phyloP scores from a whole-genome alignment of 2,797 vertebrate genomes.

The Betta splendens region DNA sequence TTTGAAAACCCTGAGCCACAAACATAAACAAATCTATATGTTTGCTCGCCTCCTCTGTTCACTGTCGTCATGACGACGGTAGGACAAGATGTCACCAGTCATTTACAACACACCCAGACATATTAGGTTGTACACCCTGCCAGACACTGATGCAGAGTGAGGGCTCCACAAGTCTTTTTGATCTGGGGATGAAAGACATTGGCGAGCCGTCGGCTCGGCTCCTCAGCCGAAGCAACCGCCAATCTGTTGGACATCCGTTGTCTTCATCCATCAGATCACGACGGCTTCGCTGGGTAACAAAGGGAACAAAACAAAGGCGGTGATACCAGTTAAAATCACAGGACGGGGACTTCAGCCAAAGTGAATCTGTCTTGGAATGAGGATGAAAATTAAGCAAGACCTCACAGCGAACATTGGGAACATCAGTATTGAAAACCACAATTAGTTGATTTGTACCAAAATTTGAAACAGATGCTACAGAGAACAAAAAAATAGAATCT shows the following conservation, averaged over 20 bases:
- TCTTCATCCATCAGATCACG: conserved; percentile 52
- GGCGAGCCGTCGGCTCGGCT: conserved; percentile 43
- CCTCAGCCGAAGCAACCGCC: conserved; percentile 30
- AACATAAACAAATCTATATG: neutral
- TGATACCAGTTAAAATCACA: neutral
- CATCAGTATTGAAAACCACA: neutral
- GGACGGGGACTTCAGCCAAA: conserved; percentile 14
- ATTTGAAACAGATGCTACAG: neutral
- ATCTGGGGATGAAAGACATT: conserved; percentile 49
- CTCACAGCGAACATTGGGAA: neutral
- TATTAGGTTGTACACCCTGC: conserved; percentile 24
- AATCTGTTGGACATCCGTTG: conserved; percentile 46
- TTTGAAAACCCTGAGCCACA: conserved; percentile 1
- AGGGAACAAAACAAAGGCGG: conserved; percentile 2
- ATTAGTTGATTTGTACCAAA: neutral
- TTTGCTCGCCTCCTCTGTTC: neutral
- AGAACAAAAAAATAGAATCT: neutral
- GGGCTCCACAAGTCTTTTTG: conserved; percentile 26
- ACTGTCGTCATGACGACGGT: neutral
- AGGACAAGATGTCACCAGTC: neutral
- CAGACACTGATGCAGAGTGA: conserved; percentile 11
- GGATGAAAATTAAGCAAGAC: conserved; percentile 10
- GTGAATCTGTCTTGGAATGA: conserved; percentile 1
- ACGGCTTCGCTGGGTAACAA: conserved; percentile 15
- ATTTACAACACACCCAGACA: conserved; percentile 23